Conservation (phyloP, 1,140 invertebrate genomes). For the Drosophila albomicans region DNA sequence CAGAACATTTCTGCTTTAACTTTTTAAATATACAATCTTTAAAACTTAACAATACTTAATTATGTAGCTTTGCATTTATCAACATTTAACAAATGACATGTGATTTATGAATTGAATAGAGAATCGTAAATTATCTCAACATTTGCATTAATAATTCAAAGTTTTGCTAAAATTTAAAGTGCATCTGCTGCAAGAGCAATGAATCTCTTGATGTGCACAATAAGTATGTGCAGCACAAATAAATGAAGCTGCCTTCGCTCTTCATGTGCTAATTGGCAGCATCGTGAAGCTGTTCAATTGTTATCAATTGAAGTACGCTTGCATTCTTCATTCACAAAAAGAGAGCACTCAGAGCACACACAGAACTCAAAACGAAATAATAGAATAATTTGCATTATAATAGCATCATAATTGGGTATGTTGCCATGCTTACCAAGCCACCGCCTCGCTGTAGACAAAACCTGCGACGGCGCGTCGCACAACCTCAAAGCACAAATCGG, state of each 20-base stretch:
- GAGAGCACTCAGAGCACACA: background rate
- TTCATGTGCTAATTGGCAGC: background rate
- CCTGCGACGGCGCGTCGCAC: constrained; percentile 97
- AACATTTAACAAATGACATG: too few species aligned
- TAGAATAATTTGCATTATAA: constrained; percentile 18
- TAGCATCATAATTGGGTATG: constrained; percentile 17
- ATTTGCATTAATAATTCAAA: too few species aligned
- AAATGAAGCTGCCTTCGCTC: background rate
- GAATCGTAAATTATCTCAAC: too few species aligned
- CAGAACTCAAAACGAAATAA: constrained; percentile 4
- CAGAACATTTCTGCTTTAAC: too few species aligned
- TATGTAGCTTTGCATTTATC: too few species aligned
- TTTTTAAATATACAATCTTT: too few species aligned
- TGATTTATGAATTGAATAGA: too few species aligned
- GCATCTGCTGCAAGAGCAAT: too few species aligned
- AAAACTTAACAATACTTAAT: too few species aligned
- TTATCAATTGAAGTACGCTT: constrained; percentile 11
- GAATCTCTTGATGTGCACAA: background rate
- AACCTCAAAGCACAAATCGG: constrained; percentile 99
- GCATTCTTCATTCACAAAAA: background rate
- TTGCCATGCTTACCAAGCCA: constrained; percentile 92
- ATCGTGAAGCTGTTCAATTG: background rate
- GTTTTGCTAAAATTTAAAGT: too few species aligned
- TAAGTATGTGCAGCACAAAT: background rate
- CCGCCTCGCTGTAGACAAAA: constrained; percentile 99